Conservation (phyloP, 2,888 invertebrate genomes). For the Saturnia pavonia region DNA sequence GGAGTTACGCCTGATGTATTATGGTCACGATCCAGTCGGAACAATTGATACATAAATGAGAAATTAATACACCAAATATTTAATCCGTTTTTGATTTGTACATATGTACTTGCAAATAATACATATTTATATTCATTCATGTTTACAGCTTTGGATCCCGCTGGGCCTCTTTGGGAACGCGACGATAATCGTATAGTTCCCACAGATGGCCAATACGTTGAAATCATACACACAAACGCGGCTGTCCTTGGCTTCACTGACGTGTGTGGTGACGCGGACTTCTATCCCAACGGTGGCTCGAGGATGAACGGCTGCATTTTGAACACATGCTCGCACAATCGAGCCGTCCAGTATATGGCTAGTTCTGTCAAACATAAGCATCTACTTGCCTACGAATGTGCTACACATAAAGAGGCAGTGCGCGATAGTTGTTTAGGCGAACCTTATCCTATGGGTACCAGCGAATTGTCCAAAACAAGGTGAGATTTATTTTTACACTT, state of each 20-base stretch:
- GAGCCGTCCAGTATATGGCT: conserved; percentile 56
- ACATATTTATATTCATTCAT: not conserved
- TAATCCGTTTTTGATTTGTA: too few species aligned
- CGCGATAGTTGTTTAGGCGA: conserved; percentile 47
- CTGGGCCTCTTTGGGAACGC: conserved; percentile 59
- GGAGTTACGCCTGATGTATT: too few species aligned
- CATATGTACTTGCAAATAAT: too few species aligned
- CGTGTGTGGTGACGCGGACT: conserved; percentile 60
- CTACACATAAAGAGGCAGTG: conserved; percentile 39
- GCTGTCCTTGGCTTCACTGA: conserved; percentile 47
- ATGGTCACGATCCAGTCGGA: too few species aligned
- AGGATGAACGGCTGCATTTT: conserved; percentile 61
- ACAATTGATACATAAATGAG: too few species aligned
- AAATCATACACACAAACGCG: conserved; percentile 68
- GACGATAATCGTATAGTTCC: conserved; percentile 44
- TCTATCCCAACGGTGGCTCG: conserved; percentile 62
- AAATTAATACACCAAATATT: too few species aligned
- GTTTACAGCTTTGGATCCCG: conserved; percentile 65
- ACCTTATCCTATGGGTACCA: conserved; percentile 53
- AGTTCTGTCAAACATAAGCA: conserved; percentile 52
- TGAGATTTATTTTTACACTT: conserved; percentile 28
- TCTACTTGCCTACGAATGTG: conserved; percentile 53
- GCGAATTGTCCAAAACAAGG: conserved; percentile 52
- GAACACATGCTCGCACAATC: conserved; percentile 58
- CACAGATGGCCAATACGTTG: conserved; percentile 63